Evolutionary conservation across 2,888 invertebrate genomes (phyloP).

Genomic region (Phengaris arion): DNA sequence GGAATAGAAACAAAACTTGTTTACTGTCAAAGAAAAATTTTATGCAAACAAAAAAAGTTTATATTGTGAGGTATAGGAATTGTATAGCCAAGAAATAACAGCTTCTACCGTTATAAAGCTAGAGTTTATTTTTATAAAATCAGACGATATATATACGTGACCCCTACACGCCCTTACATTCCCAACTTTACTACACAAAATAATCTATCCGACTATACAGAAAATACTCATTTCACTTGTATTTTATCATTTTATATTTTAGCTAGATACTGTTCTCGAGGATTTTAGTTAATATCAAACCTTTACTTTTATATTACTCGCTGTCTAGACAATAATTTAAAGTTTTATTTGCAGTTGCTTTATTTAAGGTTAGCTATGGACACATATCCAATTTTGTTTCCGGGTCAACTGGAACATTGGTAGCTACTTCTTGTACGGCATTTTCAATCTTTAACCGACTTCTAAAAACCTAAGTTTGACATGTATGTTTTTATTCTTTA

Average conservation of each 20-base stretch:
- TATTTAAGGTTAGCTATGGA: no score
- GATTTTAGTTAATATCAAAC: no score
- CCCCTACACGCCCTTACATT: conserved; percentile 1
- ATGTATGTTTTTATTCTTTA: no score
- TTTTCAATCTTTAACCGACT: no score
- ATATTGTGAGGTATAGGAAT: not conserved
- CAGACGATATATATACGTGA: not conserved
- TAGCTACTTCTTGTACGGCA: no score
- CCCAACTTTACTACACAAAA: not conserved
- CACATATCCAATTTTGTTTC: no score
- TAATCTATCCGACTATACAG: not conserved
- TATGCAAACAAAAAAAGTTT: not conserved
- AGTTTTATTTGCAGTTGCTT: no score
- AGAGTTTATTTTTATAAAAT: not conserved
- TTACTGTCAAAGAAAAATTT: not conserved
- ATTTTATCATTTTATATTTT: not conserved
- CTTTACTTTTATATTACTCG: no score
- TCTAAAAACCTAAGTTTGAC: no score
- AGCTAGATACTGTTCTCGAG: not conserved
- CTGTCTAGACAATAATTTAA: no score
- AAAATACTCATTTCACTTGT: not conserved
- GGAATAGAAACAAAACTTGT: not conserved
- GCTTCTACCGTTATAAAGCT: not conserved
- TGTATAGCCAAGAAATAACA: not conserved
- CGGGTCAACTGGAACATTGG: no score